Base-by-base conservation (phyloP, 2,113 vertebrate genomes). In the Microtus ochrogaster region DNA sequence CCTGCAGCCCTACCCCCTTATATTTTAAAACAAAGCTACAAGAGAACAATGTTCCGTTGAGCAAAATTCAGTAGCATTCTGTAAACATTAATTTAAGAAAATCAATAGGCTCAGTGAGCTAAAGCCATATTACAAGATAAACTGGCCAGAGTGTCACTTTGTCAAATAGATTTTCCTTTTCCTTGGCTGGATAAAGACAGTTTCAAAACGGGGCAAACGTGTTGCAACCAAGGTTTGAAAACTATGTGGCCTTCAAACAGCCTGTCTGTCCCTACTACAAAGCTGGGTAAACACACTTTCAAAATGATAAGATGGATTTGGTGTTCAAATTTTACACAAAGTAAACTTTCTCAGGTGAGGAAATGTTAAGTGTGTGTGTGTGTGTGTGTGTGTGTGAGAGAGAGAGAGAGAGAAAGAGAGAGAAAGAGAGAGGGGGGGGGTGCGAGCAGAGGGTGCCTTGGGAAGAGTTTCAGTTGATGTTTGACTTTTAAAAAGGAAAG, bases 91-190 rank as follows among this genome's bases (percentile, higher is more conserved):
- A 99, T 99, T 99, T 99, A 98, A 99, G 98, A 98, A 98, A 99
- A 99, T 99, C 99, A 98, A 99, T 99, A 99, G 98, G 96, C 98
- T 98, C 98, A 98, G 99, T 98, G 98, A 99, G 98, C 98, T 98
- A 98, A 98, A 99, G 98, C 98, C 99, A 99, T 99, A 99, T 98
- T 98, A 98, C 98, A 98, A 99, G 99, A 99, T 99, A 99, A 99
- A 99, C 98, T 98, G 98, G 98, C 98, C 98, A 97, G 98, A 98
- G 98, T 98, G 98, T 97, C 98, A 99, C 98, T 99, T 99, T 99
- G 98, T 99, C 98, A 99, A 99, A 99, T 98, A 99, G 99, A 99
- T 99, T 99, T 99, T 98, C 98, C 98, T 99, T 99, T 99, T 99
- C 58, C 99, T 99, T 98, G 96, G 98, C 96, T 97, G 99, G 99